phyloP scores from a whole-genome alignment of 2,888 invertebrate species.

The Tortrix viridana region DNA sequence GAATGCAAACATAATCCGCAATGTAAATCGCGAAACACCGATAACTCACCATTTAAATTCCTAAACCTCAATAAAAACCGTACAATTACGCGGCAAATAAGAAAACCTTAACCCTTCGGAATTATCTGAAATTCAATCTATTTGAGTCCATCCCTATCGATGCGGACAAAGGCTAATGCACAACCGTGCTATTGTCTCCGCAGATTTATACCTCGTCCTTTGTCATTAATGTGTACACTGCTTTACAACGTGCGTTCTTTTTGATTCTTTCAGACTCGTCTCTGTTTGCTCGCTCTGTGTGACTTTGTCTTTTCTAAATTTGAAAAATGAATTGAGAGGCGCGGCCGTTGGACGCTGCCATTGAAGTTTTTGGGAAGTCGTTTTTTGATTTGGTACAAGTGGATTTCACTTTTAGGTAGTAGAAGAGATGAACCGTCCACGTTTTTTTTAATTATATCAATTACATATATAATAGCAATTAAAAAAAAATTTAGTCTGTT shows the following conservation, averaged over 20 bases:
- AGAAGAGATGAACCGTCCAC: too few species aligned
- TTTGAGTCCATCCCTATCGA: conserved; percentile 77
- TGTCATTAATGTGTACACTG: conserved; percentile 77
- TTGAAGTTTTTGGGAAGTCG: conserved; percentile 15
- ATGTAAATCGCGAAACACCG: conserved; percentile 26
- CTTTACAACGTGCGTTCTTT: conserved; percentile 66
- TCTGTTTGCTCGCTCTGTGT: conserved; percentile 34
- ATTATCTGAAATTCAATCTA: conserved; percentile 81
- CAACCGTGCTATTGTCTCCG: conserved; percentile 69
- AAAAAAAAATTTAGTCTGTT: too few species aligned
- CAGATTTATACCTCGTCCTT: conserved; percentile 77
- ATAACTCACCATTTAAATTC: conserved; percentile 33
- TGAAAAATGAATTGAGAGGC: conserved; percentile 34
- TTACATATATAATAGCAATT: too few species aligned
- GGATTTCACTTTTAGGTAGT: not conserved
- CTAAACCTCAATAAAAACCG: conserved; percentile 37
- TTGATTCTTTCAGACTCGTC: conserved; percentile 54
- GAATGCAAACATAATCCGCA: conserved; percentile 31
- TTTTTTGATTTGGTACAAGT: not conserved
- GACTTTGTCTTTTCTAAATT: conserved; percentile 37
- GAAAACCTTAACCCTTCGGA: conserved; percentile 68
- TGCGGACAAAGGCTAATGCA: conserved; percentile 75
- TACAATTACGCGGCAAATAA: conserved; percentile 54
- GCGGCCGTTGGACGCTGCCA: conserved; percentile 5
- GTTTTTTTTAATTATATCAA: too few species aligned